Evolutionary conservation across 2,888 invertebrate species (phyloP), one percentile per base, ranked within the genome.

Genomic region (Ophion ventricosus): DNA sequence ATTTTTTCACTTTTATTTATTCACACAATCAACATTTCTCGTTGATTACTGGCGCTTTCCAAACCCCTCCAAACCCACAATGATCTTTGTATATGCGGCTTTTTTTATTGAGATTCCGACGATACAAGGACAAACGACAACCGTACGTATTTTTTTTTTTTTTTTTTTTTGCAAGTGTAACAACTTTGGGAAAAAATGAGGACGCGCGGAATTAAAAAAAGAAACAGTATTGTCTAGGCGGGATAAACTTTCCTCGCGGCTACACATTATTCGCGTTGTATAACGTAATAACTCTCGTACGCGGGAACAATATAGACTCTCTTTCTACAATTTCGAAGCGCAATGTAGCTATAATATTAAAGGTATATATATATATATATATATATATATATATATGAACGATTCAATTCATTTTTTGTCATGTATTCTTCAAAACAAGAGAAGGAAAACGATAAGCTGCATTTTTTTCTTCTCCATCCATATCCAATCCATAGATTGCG

Each of bases 101-200:
- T 82, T 90, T 88, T 85, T 89, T 87, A 89, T 90, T 90, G 90
- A 91, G 90, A 90, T 90, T 90, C 85, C 87, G 90, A 91, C 88
- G 88, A 90, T 90, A 92, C 91, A 91, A 91, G 91, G 90, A 89
- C 88, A 90, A 87, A 88, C 85, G 86, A 92, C 92, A 90, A 92
- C 91, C 84, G 84, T 92, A 89, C 88, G 89, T 90, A 91, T 91
- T 92, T 89, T 90, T 88, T 90, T 90, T 84, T 83, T 78, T 57
- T 72, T 75, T 64, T 69, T 75, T 59, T 69, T 63, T 80, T 86
- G 81, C 85, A 87, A 69, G 82, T 79, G 76, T 84, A 87, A 84
- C 86, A 86, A 86, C 67, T 64, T 82, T 82, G 76, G 70, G 80
- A 83, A 81, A 78, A 84, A 78, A 80, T 73, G 54, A 81, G 61